Conservation (phyloP, 2,888 invertebrate species). For the Chelonus formosanus region DNA sequence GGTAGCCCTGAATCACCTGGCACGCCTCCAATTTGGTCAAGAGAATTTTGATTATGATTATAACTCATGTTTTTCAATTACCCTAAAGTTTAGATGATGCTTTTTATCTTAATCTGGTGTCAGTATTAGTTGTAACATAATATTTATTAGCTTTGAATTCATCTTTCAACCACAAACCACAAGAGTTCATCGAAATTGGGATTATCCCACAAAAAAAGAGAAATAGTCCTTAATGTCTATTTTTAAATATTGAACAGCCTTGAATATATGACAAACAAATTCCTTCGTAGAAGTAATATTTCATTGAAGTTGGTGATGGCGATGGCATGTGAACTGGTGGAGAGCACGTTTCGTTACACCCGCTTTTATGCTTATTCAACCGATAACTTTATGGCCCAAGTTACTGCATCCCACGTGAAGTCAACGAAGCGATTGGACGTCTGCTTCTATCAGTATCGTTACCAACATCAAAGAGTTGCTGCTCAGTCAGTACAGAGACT, state of each 20-base stretch:
- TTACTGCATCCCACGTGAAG: constrained; percentile 48
- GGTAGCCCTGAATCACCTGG: constrained; percentile 38
- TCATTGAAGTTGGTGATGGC: background rate
- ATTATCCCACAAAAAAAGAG: background rate
- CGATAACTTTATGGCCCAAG: constrained; percentile 50
- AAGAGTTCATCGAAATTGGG: background rate
- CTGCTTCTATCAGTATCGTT: constrained; percentile 44
- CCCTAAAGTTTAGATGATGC: background rate
- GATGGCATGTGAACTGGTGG: constrained; percentile 25
- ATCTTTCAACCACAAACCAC: background rate
- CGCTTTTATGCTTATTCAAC: constrained; percentile 45
- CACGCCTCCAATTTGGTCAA: constrained; percentile 40
- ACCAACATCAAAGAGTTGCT: constrained; percentile 11
- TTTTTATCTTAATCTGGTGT: no score
- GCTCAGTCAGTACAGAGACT: background rate
- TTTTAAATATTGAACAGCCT: constrained; percentile 5
- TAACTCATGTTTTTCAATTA: no score
- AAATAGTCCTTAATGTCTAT: background rate
- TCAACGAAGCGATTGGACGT: constrained; percentile 31
- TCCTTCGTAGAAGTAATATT: constrained; percentile 27
- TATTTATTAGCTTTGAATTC: background rate
- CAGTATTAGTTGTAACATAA: background rate
- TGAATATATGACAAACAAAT: constrained; percentile 24
- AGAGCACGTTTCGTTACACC: constrained; percentile 12
- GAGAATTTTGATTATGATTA: background rate